These are phyloP conservation scores for Allophyes oxyacanthae DNA, from an alignment of 2,888 invertebrate genomes.

Conservation along the genomic window DNA sequence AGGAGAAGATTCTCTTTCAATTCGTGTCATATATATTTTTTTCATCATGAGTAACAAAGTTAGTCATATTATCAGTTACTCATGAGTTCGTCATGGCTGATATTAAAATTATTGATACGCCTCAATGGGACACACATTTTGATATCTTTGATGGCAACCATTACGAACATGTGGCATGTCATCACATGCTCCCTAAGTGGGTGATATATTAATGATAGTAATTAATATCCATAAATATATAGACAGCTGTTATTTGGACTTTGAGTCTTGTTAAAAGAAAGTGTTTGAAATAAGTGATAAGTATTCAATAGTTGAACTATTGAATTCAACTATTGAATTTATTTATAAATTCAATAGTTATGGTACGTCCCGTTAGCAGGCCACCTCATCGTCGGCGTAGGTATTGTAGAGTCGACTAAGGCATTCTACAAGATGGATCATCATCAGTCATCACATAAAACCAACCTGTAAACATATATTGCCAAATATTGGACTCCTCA, in stretches of 20 bases:
- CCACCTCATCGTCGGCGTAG: too few relatives aligned
- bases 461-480: too few relatives aligned
- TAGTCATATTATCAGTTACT: constrained; percentile 54
- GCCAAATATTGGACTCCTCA: too few relatives aligned
- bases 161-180: constrained; percentile 50
- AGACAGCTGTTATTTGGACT: constrained; percentile 16
- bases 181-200: constrained; percentile 52
- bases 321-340: too few relatives aligned
- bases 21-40: neutral
- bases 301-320: neutral
- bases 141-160: constrained; percentile 37
- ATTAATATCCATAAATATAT: constrained; percentile 42
- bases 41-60: constrained; percentile 27
- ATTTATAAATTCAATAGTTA: too few relatives aligned
- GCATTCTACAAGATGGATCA: too few relatives aligned
- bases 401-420: too few relatives aligned
- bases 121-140: constrained; percentile 52
- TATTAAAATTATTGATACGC: constrained; percentile 51
- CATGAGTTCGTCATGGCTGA: constrained; percentile 50
- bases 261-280: constrained; percentile 23
- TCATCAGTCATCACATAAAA: too few relatives aligned
- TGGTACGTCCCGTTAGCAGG: too few relatives aligned
- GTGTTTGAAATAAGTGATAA: neutral
- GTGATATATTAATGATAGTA: constrained; percentile 36
- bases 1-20: too few relatives aligned